Base-by-base conservation (phyloP, 2,113 vertebrate genomes). In the Rhinolophus sinicus region DNA sequence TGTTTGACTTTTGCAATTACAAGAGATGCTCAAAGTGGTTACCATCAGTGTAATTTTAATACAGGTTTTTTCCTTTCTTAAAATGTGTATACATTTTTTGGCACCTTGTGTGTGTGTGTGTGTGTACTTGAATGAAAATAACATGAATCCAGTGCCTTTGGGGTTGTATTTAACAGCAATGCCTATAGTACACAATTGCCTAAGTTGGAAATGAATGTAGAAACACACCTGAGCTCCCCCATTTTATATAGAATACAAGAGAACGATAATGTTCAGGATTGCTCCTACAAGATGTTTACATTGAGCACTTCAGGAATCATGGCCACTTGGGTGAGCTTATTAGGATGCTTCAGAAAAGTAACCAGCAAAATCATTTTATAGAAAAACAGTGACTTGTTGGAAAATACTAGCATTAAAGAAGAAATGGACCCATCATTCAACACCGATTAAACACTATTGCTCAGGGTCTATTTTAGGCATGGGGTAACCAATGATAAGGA, bases 91-190 rank as follows among this genome's bases (percentile, higher is more conserved):
- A 50, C 47, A 12, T 50, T 50, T 50, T 50, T 50, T 50, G 47
- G 47, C 3, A 50, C 47, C 47, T 44, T 44, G 40, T 44, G 40
- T 44, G 15, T 52, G 15, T 52, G 14, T 15, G 15, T 52, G 15
- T 52, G 52, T 52, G 8, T 38, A 73, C 72, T 84, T 91, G 8
- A 93, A 73, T 93, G 56, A 85, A 93, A 93, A 52, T 77, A 88
- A 44, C 64, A 91, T 21, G 2, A 82, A 86, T 0, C 8, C 54
- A 35, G 18, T 58, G 44, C 18, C 22, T 69, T 38, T 19, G 8
- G 33, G 58, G 26, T 90, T 82, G 76, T 24, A 67, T 15, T 82
- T 76, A 38, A 64, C 15, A 88, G 24, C 6, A 69, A 56, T 75
- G 6, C 0, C 11, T 75, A 35, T 0, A 35, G 5, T 15, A 38